Conservation (phyloP, 2,113 vertebrate genomes). For the Daubentonia madagascariensis region DNA sequence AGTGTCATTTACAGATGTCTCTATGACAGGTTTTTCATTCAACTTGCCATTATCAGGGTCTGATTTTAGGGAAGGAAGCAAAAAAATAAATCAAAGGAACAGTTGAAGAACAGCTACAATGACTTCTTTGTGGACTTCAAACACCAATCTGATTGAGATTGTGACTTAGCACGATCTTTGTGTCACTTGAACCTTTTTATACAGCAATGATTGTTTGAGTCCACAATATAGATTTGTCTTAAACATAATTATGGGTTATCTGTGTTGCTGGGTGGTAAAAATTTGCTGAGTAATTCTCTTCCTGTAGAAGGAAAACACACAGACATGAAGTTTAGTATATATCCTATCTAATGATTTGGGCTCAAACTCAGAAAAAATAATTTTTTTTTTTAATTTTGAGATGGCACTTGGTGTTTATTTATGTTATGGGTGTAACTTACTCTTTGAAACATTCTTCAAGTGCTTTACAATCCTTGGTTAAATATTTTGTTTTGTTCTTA, state of each 20-base stretch:
- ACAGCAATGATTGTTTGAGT: conserved; percentile 19
- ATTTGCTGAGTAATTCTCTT: not conserved
- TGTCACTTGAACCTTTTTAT: conserved; percentile 43
- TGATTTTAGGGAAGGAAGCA: not conserved
- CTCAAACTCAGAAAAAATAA: not conserved
- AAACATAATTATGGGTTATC: conserved; percentile 5
- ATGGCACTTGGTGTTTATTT: not conserved
- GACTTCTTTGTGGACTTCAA: conserved; percentile 47
- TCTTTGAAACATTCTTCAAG: conserved; percentile 23
- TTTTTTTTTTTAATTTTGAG: not conserved
- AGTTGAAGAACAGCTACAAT: conserved; percentile 33
- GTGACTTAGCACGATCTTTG: conserved; percentile 5
- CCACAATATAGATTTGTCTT: conserved; percentile 49
- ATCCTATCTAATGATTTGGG: not conserved
- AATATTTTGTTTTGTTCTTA: conserved; percentile 12
- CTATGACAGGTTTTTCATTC: conserved; percentile 39
- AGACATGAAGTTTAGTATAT: not conserved
- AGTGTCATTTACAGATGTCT: conserved; percentile 33
- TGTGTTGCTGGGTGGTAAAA: conserved; percentile 49
- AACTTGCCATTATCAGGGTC: conserved; percentile 30
- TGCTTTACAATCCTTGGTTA: not conserved
- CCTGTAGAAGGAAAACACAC: not conserved
- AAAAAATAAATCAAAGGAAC: conserved; percentile 40
- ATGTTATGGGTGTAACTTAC: not conserved
- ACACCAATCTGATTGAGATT: not conserved